Evolutionary conservation across 2,797 vertebrate species (phyloP).

Genomic region (Coluber constrictor): DNA sequence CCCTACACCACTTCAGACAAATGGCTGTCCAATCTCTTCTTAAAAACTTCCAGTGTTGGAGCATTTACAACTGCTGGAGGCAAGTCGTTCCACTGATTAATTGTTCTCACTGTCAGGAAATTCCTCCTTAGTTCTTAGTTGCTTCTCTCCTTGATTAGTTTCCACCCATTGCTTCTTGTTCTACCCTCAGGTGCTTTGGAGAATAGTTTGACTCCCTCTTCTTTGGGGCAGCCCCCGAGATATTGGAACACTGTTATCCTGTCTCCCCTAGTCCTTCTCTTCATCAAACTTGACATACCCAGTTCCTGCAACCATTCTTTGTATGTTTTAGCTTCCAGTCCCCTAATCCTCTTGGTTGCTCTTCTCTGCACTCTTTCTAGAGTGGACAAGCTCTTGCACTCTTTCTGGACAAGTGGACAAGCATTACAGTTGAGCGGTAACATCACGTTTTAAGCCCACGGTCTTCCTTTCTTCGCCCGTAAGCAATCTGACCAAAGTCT

Average conservation of each 20-base stretch:
- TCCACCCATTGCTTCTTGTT: background rate
- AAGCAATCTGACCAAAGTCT: background rate
- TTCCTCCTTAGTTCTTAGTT: background rate
- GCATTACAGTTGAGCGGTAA: constrained; percentile 7
- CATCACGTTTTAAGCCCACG: background rate
- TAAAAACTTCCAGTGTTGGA: too few species aligned
- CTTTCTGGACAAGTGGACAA: background rate
- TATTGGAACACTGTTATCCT: background rate
- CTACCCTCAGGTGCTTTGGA: background rate
- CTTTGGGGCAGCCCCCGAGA: background rate
- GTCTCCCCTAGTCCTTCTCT: background rate
- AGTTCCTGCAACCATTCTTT: background rate
- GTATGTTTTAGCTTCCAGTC: background rate
- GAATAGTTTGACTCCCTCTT: background rate
- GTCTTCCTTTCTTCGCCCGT: background rate
- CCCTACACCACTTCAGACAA: too few species aligned
- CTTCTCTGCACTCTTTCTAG: background rate
- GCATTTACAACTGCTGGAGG: too few species aligned
- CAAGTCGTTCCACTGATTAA: too few species aligned
- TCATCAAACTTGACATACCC: background rate
- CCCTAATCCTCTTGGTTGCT: background rate
- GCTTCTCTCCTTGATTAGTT: background rate
- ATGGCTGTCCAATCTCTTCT: too few species aligned
- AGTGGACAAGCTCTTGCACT: too few species aligned
- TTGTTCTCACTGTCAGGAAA: background rate